A percentile compares a stretch with the other conserved stretches of the same genome.
phyloP scores from a whole-genome alignment of 2,797 vertebrate species.

The Chiroxiphia lanceolata region DNA sequence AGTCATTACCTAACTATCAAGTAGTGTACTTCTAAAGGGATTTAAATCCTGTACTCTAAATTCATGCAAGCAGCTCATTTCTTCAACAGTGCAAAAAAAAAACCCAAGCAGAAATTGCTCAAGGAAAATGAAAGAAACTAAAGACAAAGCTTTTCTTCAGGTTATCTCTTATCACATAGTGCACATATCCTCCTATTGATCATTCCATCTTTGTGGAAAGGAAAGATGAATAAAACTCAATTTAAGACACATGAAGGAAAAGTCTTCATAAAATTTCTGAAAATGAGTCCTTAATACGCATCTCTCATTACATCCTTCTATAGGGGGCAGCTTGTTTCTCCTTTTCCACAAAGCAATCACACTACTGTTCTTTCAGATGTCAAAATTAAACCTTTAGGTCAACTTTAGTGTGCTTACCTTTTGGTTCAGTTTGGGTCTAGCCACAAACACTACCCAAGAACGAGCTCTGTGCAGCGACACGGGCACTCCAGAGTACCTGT shows the following conservation, averaged over 20 bases:
- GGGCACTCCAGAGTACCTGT: not conserved
- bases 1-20: not conserved
- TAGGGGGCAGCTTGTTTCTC: constrained; percentile 1
- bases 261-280: not conserved
- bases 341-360: not conserved
- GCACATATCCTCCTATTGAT: not conserved
- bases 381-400: not conserved
- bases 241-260: not conserved
- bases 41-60: constrained; percentile 8
- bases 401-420: not conserved
- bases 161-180: not conserved
- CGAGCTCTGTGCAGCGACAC: not conserved
- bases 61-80: constrained; percentile 19
- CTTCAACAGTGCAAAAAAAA: not conserved
- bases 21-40: not conserved
- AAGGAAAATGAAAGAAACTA: not conserved
- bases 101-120: not conserved
- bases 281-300: not conserved
- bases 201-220: not conserved
- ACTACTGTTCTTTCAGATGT: not conserved
- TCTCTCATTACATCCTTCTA: not conserved
- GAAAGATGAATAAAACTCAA: not conserved
- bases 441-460: not conserved
- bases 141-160: not conserved
- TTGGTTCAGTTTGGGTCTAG: not conserved